phyloP scores from a whole-genome alignment of 2,797 vertebrate genomes.

The Enoplosus armatus region DNA sequence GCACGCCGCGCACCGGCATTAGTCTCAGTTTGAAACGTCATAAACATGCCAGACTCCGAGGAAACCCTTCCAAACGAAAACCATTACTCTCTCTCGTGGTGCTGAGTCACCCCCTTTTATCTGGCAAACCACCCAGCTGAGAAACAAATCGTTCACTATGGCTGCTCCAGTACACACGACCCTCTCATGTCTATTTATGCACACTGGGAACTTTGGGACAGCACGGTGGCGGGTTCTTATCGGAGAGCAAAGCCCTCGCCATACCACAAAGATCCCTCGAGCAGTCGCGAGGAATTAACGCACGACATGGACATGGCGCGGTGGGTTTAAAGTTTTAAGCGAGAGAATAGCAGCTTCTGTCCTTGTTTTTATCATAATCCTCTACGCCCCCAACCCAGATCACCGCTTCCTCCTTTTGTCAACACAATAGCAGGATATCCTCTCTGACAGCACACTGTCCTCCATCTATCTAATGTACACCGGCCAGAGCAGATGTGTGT shows the following conservation, averaged over 20 bases:
- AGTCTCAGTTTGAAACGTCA: neutral
- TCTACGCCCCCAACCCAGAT: slow-evolving; percentile 43
- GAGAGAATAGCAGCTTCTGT: slow-evolving; percentile 15
- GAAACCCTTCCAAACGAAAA: slow-evolving; percentile 14
- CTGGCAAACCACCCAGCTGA: slow-evolving; percentile 8
- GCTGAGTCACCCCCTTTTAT: slow-evolving; percentile 27
- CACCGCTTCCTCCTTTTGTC: slow-evolving; percentile 70
- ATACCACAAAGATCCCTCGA: neutral
- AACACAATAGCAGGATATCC: slow-evolving; percentile 86
- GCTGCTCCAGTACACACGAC: slow-evolving; percentile 21
- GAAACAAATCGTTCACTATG: slow-evolving; percentile 23
- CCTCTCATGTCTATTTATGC: slow-evolving; percentile 23
- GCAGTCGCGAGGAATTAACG: neutral
- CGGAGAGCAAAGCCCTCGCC: neutral
- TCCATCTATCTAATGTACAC: slow-evolving; percentile 47
- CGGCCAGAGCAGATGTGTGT: slow-evolving; percentile 46
- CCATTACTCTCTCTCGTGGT: slow-evolving; percentile 14
- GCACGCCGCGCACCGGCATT: neutral
- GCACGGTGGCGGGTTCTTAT: neutral
- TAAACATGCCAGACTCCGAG: slow-evolving; percentile 17
- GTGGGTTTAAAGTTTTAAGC: slow-evolving; percentile 2
- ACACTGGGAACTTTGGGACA: slow-evolving; percentile 1
- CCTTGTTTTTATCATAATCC: slow-evolving; percentile 49
- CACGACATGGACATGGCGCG: neutral
- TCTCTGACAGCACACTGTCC: slow-evolving; percentile 76